phyloP scores from a whole-genome alignment of 2,888 invertebrate genomes.

The Diarsia rubi region DNA sequence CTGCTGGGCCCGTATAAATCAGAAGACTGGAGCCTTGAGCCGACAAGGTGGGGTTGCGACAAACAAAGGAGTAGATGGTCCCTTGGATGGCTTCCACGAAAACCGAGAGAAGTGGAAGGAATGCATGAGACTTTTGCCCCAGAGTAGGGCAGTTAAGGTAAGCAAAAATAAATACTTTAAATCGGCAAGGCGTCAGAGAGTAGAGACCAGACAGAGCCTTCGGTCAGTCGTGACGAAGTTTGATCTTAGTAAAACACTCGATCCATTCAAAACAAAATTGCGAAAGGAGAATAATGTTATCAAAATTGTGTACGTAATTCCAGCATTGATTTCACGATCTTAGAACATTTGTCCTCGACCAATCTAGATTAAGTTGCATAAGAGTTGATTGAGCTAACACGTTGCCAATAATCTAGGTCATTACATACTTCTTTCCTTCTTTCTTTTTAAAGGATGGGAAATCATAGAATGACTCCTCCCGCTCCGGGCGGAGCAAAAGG shows the following conservation, averaged over 20 bases:
- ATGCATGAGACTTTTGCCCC: too few species aligned
- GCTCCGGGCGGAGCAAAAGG: too few species aligned
- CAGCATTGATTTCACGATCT: slow-evolving; percentile 10
- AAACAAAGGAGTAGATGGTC: background rate
- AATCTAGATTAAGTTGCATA: slow-evolving; percentile 35
- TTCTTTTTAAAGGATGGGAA: too few species aligned
- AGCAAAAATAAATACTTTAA: background rate
- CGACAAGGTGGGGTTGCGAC: background rate
- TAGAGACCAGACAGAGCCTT: background rate
- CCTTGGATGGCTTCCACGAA: background rate
- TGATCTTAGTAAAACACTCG: background rate
- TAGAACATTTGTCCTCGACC: slow-evolving; percentile 25
- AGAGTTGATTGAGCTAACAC: slow-evolving; percentile 18
- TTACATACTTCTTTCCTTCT: too few species aligned
- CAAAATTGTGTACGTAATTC: slow-evolving; percentile 1
- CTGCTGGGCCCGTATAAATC: background rate
- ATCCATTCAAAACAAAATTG: background rate
- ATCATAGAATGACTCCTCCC: too few species aligned
- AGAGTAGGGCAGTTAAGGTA: background rate
- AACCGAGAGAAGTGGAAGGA: too few species aligned
- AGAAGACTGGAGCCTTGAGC: background rate
- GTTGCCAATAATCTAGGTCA: slow-evolving; percentile 15
- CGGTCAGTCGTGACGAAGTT: background rate
- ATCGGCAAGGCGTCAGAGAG: background rate
- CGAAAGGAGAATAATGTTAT: background rate